Evolutionary conservation across 2,888 invertebrate species (phyloP).

Genomic region (Orchestes rusci): DNA sequence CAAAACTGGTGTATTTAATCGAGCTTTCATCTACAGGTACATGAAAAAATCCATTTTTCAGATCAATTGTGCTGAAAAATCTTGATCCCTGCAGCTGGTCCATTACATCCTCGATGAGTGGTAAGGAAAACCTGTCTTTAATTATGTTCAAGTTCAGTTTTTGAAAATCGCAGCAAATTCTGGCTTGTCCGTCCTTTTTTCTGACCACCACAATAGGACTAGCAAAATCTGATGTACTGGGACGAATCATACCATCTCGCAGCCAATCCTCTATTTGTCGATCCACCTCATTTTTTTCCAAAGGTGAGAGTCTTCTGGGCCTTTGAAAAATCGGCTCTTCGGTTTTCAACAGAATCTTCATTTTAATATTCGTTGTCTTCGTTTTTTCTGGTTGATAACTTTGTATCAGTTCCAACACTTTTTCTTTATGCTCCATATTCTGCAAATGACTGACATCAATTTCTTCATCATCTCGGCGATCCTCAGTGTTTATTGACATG

Average conservation of each 20-base stretch:
- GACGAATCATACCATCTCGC: slow-evolving; percentile 18
- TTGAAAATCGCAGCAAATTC: too few species aligned
- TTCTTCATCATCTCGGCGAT: slow-evolving; percentile 7
- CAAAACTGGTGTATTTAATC: too few species aligned
- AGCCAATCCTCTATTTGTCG: slow-evolving; percentile 22
- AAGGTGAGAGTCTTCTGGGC: background rate
- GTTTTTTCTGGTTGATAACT: background rate
- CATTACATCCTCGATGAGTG: slow-evolving; percentile 21
- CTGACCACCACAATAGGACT: slow-evolving; percentile 16
- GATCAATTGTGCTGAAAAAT: slow-evolving; percentile 28
- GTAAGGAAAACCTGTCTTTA: slow-evolving; percentile 22
- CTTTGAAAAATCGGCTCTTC: slow-evolving; percentile 7
- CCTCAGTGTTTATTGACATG: slow-evolving; percentile 10
- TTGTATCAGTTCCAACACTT: background rate
- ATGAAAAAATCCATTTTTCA: too few species aligned
- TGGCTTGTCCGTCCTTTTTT: slow-evolving; percentile 1
- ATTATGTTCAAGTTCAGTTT: slow-evolving; percentile 16
- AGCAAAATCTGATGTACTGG: slow-evolving; percentile 19
- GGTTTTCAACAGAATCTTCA: slow-evolving; percentile 18
- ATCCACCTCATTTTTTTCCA: slow-evolving; percentile 19
- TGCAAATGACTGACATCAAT: slow-evolving; percentile 2
- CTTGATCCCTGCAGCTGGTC: slow-evolving; percentile 14
- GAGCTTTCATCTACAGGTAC: too few species aligned
- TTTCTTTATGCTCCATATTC: slow-evolving; percentile 11
- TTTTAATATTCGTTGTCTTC: slow-evolving; percentile 12